phyloP scores from a whole-genome alignment of 2,888 invertebrate genomes.

The Byasa hedistus region DNA sequence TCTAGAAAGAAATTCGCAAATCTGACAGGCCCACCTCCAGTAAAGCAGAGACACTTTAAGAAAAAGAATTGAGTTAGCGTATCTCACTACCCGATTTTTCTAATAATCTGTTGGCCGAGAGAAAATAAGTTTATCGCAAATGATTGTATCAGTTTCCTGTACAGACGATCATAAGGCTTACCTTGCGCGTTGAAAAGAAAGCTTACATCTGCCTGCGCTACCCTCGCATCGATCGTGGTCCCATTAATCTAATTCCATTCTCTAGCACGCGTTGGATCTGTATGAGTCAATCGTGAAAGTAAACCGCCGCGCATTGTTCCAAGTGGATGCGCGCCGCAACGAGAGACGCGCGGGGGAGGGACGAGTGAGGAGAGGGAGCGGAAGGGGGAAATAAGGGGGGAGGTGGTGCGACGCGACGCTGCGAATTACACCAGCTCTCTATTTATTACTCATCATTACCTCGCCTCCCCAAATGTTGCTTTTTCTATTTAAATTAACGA shows the following conservation, averaged over 20 bases:
- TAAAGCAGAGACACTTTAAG: too few species aligned
- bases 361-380: too few species aligned
- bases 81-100: too few species aligned
- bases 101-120: not conserved
- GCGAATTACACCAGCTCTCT: slow-evolving; percentile 79
- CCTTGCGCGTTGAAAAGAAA: slow-evolving; percentile 44
- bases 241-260: slow-evolving; percentile 72
- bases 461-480: not conserved
- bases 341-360: slow-evolving; percentile 58
- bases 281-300: slow-evolving; percentile 79
- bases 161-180: slow-evolving; percentile 29
- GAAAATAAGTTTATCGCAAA: not conserved
- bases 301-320: slow-evolving; percentile 79
- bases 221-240: slow-evolving; percentile 50
- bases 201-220: slow-evolving; percentile 43
- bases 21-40: too few species aligned
- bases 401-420: too few species aligned
- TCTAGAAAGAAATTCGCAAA: too few species aligned
- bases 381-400: slow-evolving; percentile 50
- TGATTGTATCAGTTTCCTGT: too few species aligned
- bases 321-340: slow-evolving; percentile 73
- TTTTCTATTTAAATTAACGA: not conserved
- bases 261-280: slow-evolving; percentile 72
- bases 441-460: slow-evolving; percentile 62
- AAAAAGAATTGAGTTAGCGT: too few species aligned